Base-by-base conservation (phyloP, 2,888 invertebrate genomes). In the Tridacna gigas region DNA sequence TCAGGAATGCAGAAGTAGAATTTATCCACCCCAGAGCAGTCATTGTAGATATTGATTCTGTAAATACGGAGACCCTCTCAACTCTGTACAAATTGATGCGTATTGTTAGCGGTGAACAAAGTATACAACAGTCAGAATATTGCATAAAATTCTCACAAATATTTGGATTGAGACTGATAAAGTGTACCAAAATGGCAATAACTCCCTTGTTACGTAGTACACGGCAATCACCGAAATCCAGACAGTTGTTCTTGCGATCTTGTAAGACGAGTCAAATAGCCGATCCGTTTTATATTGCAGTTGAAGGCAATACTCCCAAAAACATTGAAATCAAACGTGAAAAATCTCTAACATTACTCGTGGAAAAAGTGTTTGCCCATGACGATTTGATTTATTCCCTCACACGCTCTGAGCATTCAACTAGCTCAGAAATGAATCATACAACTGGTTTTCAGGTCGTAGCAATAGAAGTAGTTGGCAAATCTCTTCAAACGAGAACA, bases 1-100 rank as follows among this genome's bases (percentile, higher is more conserved):
- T 79, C 0, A 69, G 89, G 22, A 61, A 26, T 9, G 45, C 76
- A 37, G 26, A 75, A 51, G 65, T 45, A 26, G 84, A 84, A 47
- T 73, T 66, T 37, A 67, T 65, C 5, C 51, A 80, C 71, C 37
- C 25, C 1, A 61, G 82, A 45, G 22, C 82, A 7, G 75, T 71
- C 12, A 20, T 82, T 22, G n/a, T 85, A 37, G 85, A 85, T 56
- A 28, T 65, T 0, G 65, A 11, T 28, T 65, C 65, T 28, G 2
- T 65, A 0, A 28, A 26, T 18, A 7, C 12, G 15, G 26, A 26
- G 11, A 22, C 65, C 0, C 2, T 65, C 11, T 11, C 25, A 12
- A 65, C 65, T 12, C 65, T 65, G 22, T 20, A 22, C 5, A 28
- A 9, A 11, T 12, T 65, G 22, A 65, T 65, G 65, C 20, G 7